Percentiles rank a stretch among this genome's conserved stretches.
Conservation (phyloP, 2,888 invertebrate genomes). For the Lottia scabra region DNA sequence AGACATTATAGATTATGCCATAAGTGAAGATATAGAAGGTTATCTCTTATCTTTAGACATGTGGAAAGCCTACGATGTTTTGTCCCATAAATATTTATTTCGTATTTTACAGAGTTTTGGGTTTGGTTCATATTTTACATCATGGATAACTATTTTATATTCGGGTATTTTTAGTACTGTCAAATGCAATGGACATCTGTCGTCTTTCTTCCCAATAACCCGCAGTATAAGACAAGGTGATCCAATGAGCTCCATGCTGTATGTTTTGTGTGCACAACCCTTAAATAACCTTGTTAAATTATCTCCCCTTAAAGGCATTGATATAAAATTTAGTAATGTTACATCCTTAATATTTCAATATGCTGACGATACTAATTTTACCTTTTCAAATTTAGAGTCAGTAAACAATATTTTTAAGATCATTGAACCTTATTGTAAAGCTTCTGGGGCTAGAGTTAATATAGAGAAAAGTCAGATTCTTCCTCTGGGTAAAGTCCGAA, state of each 20-base stretch:
- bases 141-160: constrained; percentile 12
- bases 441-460: background rate
- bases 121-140: constrained; percentile 10
- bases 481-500: background rate
- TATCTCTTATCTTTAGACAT: constrained; percentile 38
- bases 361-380: constrained; percentile 1
- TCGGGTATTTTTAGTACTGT: constrained; percentile 27
- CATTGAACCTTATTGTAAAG: background rate
- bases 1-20: constrained; percentile 33
- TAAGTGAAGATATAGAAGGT: constrained; percentile 30
- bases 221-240: constrained; percentile 2
- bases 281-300: background rate
- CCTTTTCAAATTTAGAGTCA: background rate
- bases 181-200: constrained; percentile 33
- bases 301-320: background rate
- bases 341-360: background rate
- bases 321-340: background rate
- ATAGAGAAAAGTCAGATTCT: background rate
- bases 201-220: constrained; percentile 9
- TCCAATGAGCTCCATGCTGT: background rate
- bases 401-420: background rate
- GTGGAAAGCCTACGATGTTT: constrained; percentile 43
- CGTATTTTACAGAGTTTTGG: constrained; percentile 3
- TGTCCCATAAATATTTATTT: constrained; percentile 35
- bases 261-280: background rate